phyloP scores from a whole-genome alignment of 1,140 invertebrate genomes.

The Laupala kohalensis region DNA sequence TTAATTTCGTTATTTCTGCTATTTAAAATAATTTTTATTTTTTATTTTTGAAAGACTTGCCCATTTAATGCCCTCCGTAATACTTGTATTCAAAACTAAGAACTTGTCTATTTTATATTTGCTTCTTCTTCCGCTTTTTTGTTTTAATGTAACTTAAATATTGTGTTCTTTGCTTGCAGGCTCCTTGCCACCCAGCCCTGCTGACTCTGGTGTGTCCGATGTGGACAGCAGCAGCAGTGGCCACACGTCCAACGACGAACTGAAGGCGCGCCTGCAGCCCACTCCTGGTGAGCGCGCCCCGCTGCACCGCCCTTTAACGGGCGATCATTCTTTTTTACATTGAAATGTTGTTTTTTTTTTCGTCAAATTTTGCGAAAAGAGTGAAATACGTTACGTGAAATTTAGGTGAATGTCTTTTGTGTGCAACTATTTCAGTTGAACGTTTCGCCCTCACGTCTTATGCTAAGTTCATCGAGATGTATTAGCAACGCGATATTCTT shows the following conservation, averaged over 20 bases:
- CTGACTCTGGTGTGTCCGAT: constrained; percentile 92
- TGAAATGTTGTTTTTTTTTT: neutral
- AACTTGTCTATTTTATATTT: neutral
- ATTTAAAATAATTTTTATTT: too few species aligned
- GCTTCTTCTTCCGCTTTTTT: neutral
- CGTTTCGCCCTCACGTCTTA: too few species aligned
- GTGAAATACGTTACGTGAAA: too few species aligned
- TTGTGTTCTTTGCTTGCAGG: constrained; percentile 30
- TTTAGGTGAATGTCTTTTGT: too few species aligned
- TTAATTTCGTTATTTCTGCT: too few species aligned
- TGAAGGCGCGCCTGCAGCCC: constrained; percentile 61
- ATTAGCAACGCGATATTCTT: too few species aligned
- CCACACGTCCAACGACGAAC: constrained; percentile 72
- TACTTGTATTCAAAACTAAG: neutral
- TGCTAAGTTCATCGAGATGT: too few species aligned
- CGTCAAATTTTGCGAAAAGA: neutral
- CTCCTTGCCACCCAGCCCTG: constrained; percentile 90
- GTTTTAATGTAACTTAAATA: neutral
- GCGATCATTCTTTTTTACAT: neutral
- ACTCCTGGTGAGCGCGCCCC: constrained; percentile 21
- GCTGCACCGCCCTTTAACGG: neutral
- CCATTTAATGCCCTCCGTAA: constrained; percentile 2
- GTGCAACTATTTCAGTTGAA: too few species aligned
- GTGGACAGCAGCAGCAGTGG: constrained; percentile 90
- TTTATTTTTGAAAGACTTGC: neutral